Evolutionary conservation across 1,140 invertebrate species (phyloP).

Genomic region (Pogonomyrmex californicus): DNA sequence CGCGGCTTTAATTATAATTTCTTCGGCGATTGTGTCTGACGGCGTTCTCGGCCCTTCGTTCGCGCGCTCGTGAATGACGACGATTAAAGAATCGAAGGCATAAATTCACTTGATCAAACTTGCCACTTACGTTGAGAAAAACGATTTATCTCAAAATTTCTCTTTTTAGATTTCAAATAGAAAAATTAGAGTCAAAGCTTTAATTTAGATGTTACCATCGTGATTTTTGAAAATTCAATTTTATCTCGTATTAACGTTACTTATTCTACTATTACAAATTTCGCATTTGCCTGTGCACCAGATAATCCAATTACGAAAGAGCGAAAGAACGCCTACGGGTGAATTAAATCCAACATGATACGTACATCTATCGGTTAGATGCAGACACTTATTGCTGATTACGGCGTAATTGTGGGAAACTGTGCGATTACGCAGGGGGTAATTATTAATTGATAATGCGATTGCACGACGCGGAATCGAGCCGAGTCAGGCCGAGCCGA

Average conservation of each 20-base stretch:
- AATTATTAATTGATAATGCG: slow-evolving; percentile 67
- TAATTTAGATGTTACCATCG: not conserved
- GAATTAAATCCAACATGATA: slow-evolving; percentile 27
- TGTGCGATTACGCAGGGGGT: slow-evolving; percentile 43
- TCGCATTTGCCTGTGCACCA: not conserved
- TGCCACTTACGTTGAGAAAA: not conserved
- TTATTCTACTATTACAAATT: not conserved
- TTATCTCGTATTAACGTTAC: not conserved
- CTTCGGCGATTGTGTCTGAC: not conserved
- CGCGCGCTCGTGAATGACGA: not conserved
- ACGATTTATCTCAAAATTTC: not conserved
- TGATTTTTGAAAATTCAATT: not conserved
- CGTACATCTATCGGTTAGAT: not conserved
- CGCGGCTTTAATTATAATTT: slow-evolving; percentile 49
- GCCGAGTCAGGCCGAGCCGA: not conserved
- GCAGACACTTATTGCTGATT: slow-evolving; percentile 46
- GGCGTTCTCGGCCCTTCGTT: not conserved
- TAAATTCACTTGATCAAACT: not conserved
- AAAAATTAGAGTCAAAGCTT: not conserved
- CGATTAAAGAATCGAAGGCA: not conserved
- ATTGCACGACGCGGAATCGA: slow-evolving; percentile 55
- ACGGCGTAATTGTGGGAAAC: slow-evolving; percentile 48
- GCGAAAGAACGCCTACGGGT: not conserved
- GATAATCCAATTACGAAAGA: slow-evolving; percentile 11
- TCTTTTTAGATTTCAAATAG: not conserved